A percentile compares a stretch with the other conserved stretches of the same genome.
Conservation (phyloP, 2,888 invertebrate species). For the Drosophila kokeensis region DNA sequence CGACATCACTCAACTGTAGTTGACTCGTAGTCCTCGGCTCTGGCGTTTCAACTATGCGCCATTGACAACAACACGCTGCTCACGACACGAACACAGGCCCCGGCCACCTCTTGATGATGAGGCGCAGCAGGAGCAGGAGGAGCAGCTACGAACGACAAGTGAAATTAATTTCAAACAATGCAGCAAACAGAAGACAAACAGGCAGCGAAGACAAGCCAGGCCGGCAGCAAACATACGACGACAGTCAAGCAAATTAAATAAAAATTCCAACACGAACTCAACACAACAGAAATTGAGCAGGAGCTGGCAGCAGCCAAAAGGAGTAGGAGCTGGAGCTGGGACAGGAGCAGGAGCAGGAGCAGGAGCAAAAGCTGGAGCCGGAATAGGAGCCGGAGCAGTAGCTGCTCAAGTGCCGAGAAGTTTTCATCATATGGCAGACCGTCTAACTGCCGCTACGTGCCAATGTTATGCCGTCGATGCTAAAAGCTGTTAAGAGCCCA, state of each 20-base stretch:
- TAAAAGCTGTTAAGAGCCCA: constrained; percentile 54
- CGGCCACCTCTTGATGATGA: not conserved
- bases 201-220: constrained; percentile 23
- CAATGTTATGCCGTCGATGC: constrained; percentile 39
- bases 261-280: constrained; percentile 71
- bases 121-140: constrained; percentile 17
- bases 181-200: constrained; percentile 70
- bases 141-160: constrained; percentile 61
- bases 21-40: constrained; percentile 41
- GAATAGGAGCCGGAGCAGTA: constrained; percentile 7
- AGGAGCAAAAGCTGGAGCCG: constrained; percentile 1
- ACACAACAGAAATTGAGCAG: constrained; percentile 38
- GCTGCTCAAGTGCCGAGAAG: constrained; percentile 35
- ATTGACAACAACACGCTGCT: constrained; percentile 71
- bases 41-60: constrained; percentile 65
- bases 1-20: constrained; percentile 45
- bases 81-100: constrained; percentile 54
- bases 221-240: constrained; percentile 42
- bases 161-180: constrained; percentile 82
- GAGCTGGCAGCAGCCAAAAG: constrained; percentile 17
- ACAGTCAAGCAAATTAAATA: constrained; percentile 74
- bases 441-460: constrained; percentile 61
- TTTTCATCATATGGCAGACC: constrained; percentile 56
- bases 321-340: constrained; percentile 4
- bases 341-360: not conserved